A percentile compares a stretch with the other conserved stretches of the same genome.
phyloP scores from a whole-genome alignment of 2,113 vertebrate species.

The Phocoena sinus region DNA sequence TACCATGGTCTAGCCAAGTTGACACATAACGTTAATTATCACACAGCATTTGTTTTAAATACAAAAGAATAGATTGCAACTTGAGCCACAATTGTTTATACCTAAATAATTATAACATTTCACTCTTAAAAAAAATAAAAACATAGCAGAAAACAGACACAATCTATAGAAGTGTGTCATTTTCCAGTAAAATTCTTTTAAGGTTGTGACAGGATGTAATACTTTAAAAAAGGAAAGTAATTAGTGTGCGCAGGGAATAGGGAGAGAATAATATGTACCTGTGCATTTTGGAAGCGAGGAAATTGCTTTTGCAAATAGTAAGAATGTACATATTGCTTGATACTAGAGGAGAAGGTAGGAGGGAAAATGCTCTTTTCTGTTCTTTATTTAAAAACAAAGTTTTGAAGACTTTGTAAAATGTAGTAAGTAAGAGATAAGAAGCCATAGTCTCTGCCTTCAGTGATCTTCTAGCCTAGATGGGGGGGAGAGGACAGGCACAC shows the following conservation, averaged over 20 bases:
- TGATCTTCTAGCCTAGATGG: background rate
- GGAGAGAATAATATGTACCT: background rate
- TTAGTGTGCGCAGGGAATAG: background rate
- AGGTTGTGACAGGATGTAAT: conserved; percentile 70
- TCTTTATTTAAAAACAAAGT: background rate
- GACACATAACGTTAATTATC: conserved; percentile 62
- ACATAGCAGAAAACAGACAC: conserved; percentile 42
- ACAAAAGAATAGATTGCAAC: conserved; percentile 64
- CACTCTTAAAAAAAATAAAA: conserved; percentile 73
- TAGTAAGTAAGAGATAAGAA: background rate
- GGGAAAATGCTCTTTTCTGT: background rate
- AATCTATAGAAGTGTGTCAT: conserved; percentile 70
- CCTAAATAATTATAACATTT: conserved; percentile 75
- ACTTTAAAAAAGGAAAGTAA: conserved; percentile 59
- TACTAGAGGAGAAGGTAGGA: background rate
- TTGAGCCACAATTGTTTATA: conserved; percentile 74
- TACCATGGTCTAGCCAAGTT: conserved; percentile 62
- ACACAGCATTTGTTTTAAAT: conserved; percentile 65
- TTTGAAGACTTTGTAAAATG: background rate
- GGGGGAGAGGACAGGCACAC: background rate
- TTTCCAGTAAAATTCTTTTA: conserved; percentile 64
- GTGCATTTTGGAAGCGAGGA: background rate
- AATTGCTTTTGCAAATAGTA: background rate
- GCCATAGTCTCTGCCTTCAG: background rate
- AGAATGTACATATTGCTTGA: background rate